These are phyloP conservation scores for Tetramorium parvispinum DNA, from an alignment of 1,140 invertebrate genomes.

Conservation along the genomic window DNA sequence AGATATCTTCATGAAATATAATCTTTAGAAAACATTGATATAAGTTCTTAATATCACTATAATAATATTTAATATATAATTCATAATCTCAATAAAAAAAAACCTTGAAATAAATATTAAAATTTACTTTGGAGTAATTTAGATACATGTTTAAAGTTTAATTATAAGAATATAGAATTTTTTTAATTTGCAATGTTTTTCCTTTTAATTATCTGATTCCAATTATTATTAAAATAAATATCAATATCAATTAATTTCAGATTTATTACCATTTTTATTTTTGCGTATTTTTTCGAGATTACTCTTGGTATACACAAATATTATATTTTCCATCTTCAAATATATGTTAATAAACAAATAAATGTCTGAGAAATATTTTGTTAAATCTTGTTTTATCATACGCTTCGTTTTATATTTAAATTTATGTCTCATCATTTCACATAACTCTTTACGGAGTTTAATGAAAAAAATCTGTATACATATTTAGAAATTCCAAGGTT, in stretches of 20 bases:
- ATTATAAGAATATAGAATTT: no score
- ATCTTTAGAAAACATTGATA: background rate
- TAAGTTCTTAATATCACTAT: background rate
- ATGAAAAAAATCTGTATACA: background rate
- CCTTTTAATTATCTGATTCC: background rate
- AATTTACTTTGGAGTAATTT: background rate
- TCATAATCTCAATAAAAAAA: background rate
- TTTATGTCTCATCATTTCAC: background rate
- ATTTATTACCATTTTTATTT: background rate
- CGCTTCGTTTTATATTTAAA: background rate
- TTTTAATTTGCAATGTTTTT: no score
- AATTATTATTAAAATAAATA: background rate
- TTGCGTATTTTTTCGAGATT: background rate
- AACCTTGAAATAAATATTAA: background rate
- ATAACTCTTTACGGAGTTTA: background rate
- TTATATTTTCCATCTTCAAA: background rate
- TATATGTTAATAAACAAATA: background rate
- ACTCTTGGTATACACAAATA: background rate
- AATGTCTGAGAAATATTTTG: background rate
- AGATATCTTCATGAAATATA: slow-evolving; percentile 3
- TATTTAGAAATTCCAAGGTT: background rate
- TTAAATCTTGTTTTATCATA: background rate
- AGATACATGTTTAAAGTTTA: background rate
- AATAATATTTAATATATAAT: background rate
- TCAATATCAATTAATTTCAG: background rate